phyloP scores from a whole-genome alignment of 2,888 invertebrate genomes.

The Cerceris rybyensis region DNA sequence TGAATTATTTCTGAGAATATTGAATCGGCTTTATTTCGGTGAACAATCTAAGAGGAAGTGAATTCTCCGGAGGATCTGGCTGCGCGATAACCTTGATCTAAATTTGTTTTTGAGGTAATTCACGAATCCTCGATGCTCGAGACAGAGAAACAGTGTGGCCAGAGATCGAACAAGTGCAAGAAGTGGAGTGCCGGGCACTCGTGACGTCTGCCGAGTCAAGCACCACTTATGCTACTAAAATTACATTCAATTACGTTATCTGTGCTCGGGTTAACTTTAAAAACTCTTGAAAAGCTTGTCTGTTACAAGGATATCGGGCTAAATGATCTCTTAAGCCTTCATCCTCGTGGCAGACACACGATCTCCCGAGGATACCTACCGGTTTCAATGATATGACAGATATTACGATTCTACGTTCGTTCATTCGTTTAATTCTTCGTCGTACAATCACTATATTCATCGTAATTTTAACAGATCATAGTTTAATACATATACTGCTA shows the following conservation, averaged over 20 bases:
- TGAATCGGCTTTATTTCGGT: too few relatives aligned
- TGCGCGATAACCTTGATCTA: slow-evolving; percentile 63
- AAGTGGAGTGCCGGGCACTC: slow-evolving; percentile 75
- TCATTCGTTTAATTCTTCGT: background rate
- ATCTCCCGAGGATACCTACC: slow-evolving; percentile 35
- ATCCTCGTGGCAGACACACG: slow-evolving; percentile 61
- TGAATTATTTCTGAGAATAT: too few relatives aligned
- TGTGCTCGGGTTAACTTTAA: slow-evolving; percentile 77
- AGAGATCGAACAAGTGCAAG: slow-evolving; percentile 75
- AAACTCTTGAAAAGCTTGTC: slow-evolving; percentile 75
- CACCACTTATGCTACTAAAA: slow-evolving; percentile 82
- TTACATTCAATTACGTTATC: slow-evolving; percentile 81
- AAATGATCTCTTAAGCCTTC: slow-evolving; percentile 71
- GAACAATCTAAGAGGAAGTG: too few relatives aligned
- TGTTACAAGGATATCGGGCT: slow-evolving; percentile 68
- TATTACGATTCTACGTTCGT: slow-evolving; percentile 10
- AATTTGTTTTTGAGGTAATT: slow-evolving; percentile 62
- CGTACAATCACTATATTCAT: background rate
- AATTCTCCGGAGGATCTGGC: slow-evolving; percentile 17
- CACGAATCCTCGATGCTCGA: slow-evolving; percentile 48
- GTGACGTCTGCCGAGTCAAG: slow-evolving; percentile 81
- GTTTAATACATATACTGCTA: too few relatives aligned
- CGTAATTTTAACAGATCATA: too few relatives aligned
- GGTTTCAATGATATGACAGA: slow-evolving; percentile 6
- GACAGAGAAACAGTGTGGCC: slow-evolving; percentile 57